Evolutionary conservation across 1,140 invertebrate species (phyloP).

Genomic region (Meloidogyne hapla): DNA sequence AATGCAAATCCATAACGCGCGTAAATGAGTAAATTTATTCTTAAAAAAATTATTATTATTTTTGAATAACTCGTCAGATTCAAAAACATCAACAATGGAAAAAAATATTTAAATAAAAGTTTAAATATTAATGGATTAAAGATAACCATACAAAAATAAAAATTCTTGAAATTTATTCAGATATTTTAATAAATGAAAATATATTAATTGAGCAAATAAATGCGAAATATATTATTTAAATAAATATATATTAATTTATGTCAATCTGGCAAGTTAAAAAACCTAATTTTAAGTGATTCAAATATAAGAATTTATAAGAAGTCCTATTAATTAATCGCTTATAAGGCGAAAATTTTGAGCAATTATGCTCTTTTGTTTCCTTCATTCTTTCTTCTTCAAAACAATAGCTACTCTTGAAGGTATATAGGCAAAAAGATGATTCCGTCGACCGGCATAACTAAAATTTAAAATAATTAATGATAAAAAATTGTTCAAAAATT

Average conservation of each 20-base stretch:
- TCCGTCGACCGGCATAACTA: conserved; percentile 45
- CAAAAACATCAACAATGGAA: neutral
- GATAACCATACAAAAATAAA: no score
- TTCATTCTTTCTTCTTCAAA: conserved; percentile 43
- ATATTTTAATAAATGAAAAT: no score
- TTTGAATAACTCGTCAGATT: neutral
- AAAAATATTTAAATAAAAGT: neutral
- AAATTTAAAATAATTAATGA: neutral
- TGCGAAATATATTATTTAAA: neutral
- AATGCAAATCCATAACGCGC: neutral
- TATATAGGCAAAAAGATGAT: conserved; percentile 56
- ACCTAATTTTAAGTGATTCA: neutral
- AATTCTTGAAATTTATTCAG: no score
- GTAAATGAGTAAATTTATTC: neutral
- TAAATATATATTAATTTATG: neutral
- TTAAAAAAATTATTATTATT: no score
- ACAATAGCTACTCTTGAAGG: conserved; percentile 55
- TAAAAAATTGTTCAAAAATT: neutral
- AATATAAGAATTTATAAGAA: neutral
- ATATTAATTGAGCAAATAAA: neutral
- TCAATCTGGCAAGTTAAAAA: neutral
- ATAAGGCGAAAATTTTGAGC: neutral
- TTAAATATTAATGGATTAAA: no score
- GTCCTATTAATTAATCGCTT: neutral
- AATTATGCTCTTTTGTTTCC: neutral